Evolutionary conservation across 2,113 vertebrate species (phyloP), one percentile per base, ranked within the genome.

Genomic region (Colius striatus): DNA sequence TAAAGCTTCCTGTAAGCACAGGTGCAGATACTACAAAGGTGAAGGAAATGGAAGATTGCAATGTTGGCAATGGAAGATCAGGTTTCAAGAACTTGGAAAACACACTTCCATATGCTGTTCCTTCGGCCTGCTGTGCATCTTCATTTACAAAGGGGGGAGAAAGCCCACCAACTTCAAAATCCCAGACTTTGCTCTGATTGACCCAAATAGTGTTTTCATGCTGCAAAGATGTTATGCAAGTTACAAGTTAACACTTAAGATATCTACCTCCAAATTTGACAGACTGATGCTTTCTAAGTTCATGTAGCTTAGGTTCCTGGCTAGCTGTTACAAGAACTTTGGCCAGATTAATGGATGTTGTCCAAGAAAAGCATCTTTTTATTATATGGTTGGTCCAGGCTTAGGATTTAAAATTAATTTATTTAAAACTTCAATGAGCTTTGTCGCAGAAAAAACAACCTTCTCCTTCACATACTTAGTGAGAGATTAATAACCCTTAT

Each of bases 401-500:
- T 70, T 92, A 90, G 68, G 73, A 30, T 15, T 94, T 94, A 54
- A 61, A 67, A 74, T 84, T 77, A 80, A 94, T 78, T 76, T 72
- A 55, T 80, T 57, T 78, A 81, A 77, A 93, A 84, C 41, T 84
- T 90, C 51, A 90, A 61, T 70, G 74, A 77, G 50, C 45, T 91
- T 75, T 93, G 84, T 70, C 85, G 63, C 54, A 67, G 71, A 88
- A 95, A 83, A 63, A 45, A 82, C 68, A 23, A 51, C 36, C 72
- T 77, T 87, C 90, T 94, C 58, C 62, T 95, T 78, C 84, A 45
- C 61, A 54, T 78, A 58, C 61, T 93, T 41, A 50, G 43, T 3
- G 55, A 88, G 61, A 92, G 92, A 95, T 96, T 94, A 94, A 96
- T 86, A 84, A 55, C n/a, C 20, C n/a, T 30, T 63, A 79, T 53